Base-by-base conservation (phyloP, 1,140 invertebrate species). In the Lanistes nyassanus region DNA sequence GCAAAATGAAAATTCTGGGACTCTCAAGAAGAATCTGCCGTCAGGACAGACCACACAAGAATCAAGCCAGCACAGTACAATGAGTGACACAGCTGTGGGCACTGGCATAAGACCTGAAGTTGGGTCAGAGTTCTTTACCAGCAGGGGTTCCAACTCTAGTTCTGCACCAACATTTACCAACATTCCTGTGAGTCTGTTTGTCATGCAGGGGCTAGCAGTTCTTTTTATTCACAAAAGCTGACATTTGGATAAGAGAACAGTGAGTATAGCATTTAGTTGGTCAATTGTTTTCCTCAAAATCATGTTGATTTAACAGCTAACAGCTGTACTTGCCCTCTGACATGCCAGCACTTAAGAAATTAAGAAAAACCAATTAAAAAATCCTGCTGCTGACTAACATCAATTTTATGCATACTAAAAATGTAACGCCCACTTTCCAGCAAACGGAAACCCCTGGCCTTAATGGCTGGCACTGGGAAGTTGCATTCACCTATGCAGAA, bases 401-500 rank as follows among this genome's bases (percentile, higher is more conserved):
- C 23, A 29, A 16, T 29, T 66, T 36, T 6, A 26, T 69, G 56
- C 11, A 37, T 47, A 26, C 16, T 47, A 9, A 47, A 16, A 47
- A 47, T 13, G 42, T 58, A 56, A n/a, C n/a, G n/a, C n/a, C n/a
- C 19, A 42, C 21, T 3, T 77, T 65, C 16, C 75, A 86, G 85
- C 37, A 80, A 23, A 51, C 76, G n/a, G 80, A 84, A 21, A 80
- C 72, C 3, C 81, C 85, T n/a, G 87, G 87, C 26, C 74, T 88
- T 13, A 81, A 82, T 77, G 83, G 86, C 47, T 89, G 88, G 88
- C 85, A 86, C 56, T 89, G 88, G 88, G 88, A 89, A 72, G 84
- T 88, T 2, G 86, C 84, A 36, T 80, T 87, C 31, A 86, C 81
- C 1, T 89, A 88, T 76, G 83, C 85, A 11, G 85, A 88, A 51